Conservation (phyloP, 2,888 invertebrate species). For the Drosophila emarginata region DNA sequence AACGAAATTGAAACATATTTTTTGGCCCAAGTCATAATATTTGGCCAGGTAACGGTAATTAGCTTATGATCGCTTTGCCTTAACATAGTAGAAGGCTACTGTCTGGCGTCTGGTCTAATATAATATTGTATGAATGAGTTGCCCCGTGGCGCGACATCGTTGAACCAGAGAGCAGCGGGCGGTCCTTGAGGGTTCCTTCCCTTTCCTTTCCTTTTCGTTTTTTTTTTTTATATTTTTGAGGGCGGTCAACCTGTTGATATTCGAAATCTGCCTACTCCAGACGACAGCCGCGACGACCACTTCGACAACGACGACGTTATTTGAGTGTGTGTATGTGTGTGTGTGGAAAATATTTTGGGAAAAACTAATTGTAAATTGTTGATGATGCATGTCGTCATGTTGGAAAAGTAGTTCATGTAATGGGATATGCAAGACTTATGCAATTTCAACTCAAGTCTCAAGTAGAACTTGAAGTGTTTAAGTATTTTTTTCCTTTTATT, state of each 20-base stretch:
- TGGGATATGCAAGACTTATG: slow-evolving; percentile 43
- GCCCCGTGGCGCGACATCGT: slow-evolving; percentile 64
- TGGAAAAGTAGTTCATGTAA: slow-evolving; percentile 31
- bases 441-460: slow-evolving; percentile 44
- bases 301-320: slow-evolving; percentile 53
- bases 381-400: slow-evolving; percentile 11
- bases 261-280: slow-evolving; percentile 42
- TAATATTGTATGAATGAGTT: slow-evolving; percentile 58
- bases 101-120: slow-evolving; percentile 55
- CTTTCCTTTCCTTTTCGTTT: too few relatives aligned
- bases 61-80: slow-evolving; percentile 28
- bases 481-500: neutral
- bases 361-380: slow-evolving; percentile 1
- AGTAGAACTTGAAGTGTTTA: slow-evolving; percentile 28
- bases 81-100: slow-evolving; percentile 50
- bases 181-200: slow-evolving; percentile 5
- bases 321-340: neutral
- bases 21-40: slow-evolving; percentile 57
- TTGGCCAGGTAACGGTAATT: slow-evolving; percentile 70
- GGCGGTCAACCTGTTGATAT: slow-evolving; percentile 71
- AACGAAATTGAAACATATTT: slow-evolving; percentile 11
- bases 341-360: neutral
- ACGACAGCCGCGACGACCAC: slow-evolving; percentile 44
- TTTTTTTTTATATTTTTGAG: slow-evolving; percentile 21
- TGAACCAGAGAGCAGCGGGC: slow-evolving; percentile 28